A percentile compares a stretch with the other conserved stretches of the same genome.
These are phyloP conservation scores for Andrena fulva DNA, from an alignment of 2,888 invertebrate species.

Conservation along the genomic window DNA sequence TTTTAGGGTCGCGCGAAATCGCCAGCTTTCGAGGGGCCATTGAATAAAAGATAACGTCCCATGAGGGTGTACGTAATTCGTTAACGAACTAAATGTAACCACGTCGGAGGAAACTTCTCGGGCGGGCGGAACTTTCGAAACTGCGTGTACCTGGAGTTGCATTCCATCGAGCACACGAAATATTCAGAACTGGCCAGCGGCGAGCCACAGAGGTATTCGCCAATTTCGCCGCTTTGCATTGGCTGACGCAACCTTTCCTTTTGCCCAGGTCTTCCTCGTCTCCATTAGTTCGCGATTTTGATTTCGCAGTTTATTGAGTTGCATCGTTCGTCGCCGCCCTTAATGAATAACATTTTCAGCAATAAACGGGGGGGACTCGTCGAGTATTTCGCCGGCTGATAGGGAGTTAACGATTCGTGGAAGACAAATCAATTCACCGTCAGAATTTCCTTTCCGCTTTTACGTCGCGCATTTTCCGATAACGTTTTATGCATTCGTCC, in stretches of 20 bases:
- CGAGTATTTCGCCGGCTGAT: conserved; percentile 3
- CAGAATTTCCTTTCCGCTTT: not conserved
- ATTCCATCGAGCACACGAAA: conserved; percentile 51
- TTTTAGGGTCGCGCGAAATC: conserved; percentile 6
- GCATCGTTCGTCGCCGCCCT: conserved; percentile 26
- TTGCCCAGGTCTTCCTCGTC: conserved; percentile 14
- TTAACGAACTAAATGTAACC: conserved; percentile 48
- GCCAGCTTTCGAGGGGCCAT: not conserved
- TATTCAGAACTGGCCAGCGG: conserved; percentile 50
- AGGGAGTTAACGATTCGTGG: conserved; percentile 20
- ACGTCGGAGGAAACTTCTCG: conserved; percentile 20
- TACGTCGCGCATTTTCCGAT: not conserved
- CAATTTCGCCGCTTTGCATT: conserved; percentile 43
- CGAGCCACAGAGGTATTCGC: conserved; percentile 41
- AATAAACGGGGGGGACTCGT: not conserved
- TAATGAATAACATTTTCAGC: conserved; percentile 31
- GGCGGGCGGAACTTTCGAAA: conserved; percentile 34
- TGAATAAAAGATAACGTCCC: conserved; percentile 38
- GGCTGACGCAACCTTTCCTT: conserved; percentile 26
- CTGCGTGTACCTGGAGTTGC: conserved; percentile 32
- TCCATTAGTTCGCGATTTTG: conserved; percentile 51
- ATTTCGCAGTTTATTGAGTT: conserved; percentile 27
- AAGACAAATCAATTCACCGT: not conserved
- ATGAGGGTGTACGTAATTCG: conserved; percentile 23
- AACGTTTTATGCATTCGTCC: not conserved